phyloP scores from a whole-genome alignment of 2,113 vertebrate genomes.

The Salminus brasiliensis region DNA sequence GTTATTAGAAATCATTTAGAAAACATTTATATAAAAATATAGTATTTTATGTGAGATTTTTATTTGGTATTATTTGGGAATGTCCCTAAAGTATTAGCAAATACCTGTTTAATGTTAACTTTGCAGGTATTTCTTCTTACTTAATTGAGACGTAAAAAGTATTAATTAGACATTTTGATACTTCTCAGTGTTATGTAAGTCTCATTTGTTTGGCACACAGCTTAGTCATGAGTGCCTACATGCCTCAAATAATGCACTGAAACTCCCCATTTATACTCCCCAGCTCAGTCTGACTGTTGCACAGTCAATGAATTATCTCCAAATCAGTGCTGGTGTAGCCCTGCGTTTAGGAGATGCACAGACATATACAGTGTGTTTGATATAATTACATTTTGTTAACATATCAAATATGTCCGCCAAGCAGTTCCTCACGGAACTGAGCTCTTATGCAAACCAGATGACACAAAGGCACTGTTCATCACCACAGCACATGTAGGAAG shows the following conservation, averaged over 20 bases:
- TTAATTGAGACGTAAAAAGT: too few species aligned
- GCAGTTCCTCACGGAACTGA: neutral
- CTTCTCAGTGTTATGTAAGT: too few species aligned
- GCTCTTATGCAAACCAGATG: neutral
- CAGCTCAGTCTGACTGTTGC: neutral
- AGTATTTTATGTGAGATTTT: too few species aligned
- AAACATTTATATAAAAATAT: too few species aligned
- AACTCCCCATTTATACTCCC: too few species aligned
- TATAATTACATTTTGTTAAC: neutral
- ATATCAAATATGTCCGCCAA: neutral
- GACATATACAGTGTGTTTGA: neutral
- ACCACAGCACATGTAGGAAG: neutral
- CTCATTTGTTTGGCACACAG: neutral
- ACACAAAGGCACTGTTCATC: neutral
- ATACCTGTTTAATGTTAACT: too few species aligned
- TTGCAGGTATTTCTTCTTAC: too few species aligned
- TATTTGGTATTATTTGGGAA: too few species aligned
- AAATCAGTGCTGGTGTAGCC: neutral
- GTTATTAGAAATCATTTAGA: too few species aligned
- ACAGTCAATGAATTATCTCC: neutral
- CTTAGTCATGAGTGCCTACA: neutral
- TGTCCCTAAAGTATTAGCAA: too few species aligned
- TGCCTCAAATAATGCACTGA: neutral
- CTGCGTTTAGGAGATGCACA: neutral
- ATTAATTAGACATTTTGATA: too few species aligned